Base-by-base conservation (phyloP, 2,888 invertebrate genomes). In the Aphidius colemani region DNA sequence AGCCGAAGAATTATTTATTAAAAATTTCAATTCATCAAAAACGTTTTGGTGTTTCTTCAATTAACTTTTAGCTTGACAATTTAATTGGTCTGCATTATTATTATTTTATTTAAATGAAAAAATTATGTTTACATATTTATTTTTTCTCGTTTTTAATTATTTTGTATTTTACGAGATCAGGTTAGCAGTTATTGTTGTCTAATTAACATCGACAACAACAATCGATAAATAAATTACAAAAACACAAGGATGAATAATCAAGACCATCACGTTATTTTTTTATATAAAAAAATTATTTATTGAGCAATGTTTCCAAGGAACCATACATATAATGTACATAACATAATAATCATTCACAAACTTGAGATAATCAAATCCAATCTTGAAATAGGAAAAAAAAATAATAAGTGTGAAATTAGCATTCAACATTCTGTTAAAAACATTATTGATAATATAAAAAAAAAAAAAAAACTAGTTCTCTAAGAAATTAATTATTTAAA, bases 241-340 rank as follows among this genome's bases (percentile, higher is more conserved):
- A 18, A 18, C 7, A 18, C 13, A 7, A 43, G 8, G 46, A 13
- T 45, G 61, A 50, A 41, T 41, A 49, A 30, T 39, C 50, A 46
- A 11, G 7, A 41, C 13, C 13, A 18, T 18, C 13, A 18, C 13
- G 2, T 30, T 40, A 5, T 46, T 63, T 65, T 50, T 58, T 50
- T 59, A 51, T 11, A 55, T 70, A 72, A 61, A 70, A 72, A 71
- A 67, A 61, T 71, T 66, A 59, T 76, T 77, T 75, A 76, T 76
- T 77, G 77, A 77, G 77, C 77, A 76, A 74, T 65, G 65, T 64
- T 70, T 65, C 68, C 66, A 65, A 69, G 64, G 65, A 68, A 65
- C 69, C 63, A 64, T 67, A 72, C 62, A 59, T 53, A 68, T 63
- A 63, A 62, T 66, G 67, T 62, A 67, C 70, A 66, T 69, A 69